Conservation (phyloP, 2,888 invertebrate species). For the Melinopterus prodromus region DNA sequence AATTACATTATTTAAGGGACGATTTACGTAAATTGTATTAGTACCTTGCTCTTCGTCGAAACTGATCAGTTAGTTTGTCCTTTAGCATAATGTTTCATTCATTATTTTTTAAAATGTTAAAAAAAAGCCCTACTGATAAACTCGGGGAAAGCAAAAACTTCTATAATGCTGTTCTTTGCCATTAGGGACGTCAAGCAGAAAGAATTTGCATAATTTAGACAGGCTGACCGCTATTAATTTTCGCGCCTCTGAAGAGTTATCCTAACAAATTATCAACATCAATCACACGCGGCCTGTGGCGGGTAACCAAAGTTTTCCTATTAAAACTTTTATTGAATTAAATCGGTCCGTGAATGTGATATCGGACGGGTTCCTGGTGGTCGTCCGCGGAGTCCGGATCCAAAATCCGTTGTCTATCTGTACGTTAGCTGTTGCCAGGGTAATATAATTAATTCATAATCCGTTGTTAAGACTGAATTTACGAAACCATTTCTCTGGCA, state of each 20-base stretch:
- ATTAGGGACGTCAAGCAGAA: background rate
- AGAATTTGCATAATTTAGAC: conserved; percentile 13
- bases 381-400: background rate
- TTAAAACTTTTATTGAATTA: conserved; percentile 26
- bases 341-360: conserved; percentile 22
- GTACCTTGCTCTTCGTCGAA: no score
- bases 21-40: no score
- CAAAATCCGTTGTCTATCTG: background rate
- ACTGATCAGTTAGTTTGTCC: no score
- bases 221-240: conserved; percentile 23
- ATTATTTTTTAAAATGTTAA: background rate
- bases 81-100: no score
- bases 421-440: background rate
- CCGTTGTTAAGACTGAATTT: background rate
- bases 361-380: background rate
- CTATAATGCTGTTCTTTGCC: background rate
- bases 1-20: no score
- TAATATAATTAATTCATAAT: background rate
- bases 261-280: conserved; percentile 20
- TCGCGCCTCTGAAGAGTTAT: conserved; percentile 22
- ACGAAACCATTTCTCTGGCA: background rate
- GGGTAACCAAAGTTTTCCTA: conserved; percentile 23
- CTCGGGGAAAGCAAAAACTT: background rate
- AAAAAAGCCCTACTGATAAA: background rate
- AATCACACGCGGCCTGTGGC: conserved; percentile 16